Percentiles rank a stretch among this genome's conserved stretches.
Conservation (phyloP, 2,113 vertebrate species). For the Austrofundulus limnaeus region DNA sequence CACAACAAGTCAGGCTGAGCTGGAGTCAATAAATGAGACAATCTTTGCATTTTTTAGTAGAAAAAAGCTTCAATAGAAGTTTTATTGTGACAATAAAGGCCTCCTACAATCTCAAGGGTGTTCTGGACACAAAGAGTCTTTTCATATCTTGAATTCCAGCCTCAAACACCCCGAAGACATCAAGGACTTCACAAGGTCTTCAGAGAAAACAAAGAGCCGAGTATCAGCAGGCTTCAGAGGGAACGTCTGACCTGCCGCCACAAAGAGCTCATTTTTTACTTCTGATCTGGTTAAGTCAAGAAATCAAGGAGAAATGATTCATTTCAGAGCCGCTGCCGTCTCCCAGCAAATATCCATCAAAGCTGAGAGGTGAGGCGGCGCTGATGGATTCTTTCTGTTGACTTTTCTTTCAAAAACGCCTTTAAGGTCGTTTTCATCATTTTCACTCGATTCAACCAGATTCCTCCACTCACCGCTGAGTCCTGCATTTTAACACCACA, state of each 20-base stretch:
- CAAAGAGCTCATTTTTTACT: constrained; percentile 41
- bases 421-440: constrained; percentile 5
- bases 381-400: constrained; percentile 15
- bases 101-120: not conserved
- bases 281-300: constrained; percentile 49
- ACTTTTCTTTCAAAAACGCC: not conserved
- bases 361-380: not conserved
- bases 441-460: no score
- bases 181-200: constrained; percentile 23
- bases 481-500: no score
- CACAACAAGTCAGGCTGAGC: not conserved
- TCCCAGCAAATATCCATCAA: constrained; percentile 47
- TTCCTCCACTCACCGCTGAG: no score
- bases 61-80: not conserved
- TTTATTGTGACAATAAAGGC: constrained; percentile 6
- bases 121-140: constrained; percentile 1
- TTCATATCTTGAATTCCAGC: not conserved
- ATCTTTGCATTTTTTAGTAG: not conserved
- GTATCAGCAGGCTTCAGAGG: not conserved
- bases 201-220: constrained; percentile 4
- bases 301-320: constrained; percentile 58
- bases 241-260: constrained; percentile 3
- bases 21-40: not conserved
- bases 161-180: not conserved
- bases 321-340: constrained; percentile 15